These are phyloP conservation scores for Pristiophorus japonicus DNA, from an alignment of 2,113 vertebrate species.

Conservation along the genomic window DNA sequence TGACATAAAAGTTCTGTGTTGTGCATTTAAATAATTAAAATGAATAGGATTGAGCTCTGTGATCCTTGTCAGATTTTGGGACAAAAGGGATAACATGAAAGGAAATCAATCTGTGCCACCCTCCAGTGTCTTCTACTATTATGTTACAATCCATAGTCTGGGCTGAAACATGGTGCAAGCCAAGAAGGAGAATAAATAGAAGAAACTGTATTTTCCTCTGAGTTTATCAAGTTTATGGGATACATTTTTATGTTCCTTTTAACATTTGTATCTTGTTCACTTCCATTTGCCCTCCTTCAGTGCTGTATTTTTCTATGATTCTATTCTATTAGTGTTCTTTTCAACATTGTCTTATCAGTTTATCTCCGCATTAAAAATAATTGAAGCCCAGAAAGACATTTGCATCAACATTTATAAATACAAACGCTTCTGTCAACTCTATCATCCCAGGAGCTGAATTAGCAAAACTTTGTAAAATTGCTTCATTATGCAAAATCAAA, in stretches of 20 bases:
- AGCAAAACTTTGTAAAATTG: background rate
- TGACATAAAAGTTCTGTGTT: background rate
- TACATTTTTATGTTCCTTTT: background rate
- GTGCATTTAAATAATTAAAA: background rate
- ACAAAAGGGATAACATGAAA: background rate
- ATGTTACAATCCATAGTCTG: background rate
- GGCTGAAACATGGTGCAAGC: background rate
- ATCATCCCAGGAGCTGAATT: background rate
- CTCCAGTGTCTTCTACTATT: background rate
- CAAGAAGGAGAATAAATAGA: background rate
- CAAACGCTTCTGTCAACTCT: background rate
- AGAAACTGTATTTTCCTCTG: no score
- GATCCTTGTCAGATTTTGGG: no score
- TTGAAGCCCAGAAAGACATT: background rate
- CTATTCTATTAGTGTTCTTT: background rate
- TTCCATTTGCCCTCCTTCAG: background rate
- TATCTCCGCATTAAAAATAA: background rate
- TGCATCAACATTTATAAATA: background rate
- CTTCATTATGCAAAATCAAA: background rate
- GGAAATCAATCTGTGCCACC: background rate
- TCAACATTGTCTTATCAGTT: background rate
- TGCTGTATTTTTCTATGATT: background rate
- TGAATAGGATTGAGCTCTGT: background rate
- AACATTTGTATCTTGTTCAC: background rate
- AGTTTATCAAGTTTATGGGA: background rate